A percentile compares a stretch with the other conserved stretches of the same genome.
phyloP scores from a whole-genome alignment of 1,140 invertebrate genomes.

The Schlechtendalia chinensis region DNA sequence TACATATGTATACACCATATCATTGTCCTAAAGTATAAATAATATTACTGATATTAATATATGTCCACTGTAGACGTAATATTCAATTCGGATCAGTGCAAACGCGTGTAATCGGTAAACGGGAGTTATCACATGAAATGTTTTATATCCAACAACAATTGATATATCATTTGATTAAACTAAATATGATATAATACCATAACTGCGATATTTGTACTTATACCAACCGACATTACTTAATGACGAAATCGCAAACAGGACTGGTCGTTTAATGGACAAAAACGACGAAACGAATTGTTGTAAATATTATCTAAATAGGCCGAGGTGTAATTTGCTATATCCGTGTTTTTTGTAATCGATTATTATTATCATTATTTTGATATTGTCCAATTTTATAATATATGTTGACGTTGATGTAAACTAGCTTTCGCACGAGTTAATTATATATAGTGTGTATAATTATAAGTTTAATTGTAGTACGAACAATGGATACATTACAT shows the following conservation, averaged over 20 bases:
- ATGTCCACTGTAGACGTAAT: background rate
- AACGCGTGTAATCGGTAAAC: background rate
- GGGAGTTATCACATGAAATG: background rate
- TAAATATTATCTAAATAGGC: background rate
- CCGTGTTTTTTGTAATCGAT: background rate
- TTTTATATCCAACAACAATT: background rate
- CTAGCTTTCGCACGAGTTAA: slow-evolving; percentile 23
- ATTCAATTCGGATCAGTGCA: too few relatives aligned
- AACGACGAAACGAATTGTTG: background rate
- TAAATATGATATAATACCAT: background rate
- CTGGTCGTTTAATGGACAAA: background rate
- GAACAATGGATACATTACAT: background rate
- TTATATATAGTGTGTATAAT: background rate
- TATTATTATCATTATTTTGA: background rate
- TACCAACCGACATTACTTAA: too few relatives aligned
- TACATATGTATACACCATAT: background rate
- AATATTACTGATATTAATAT: background rate
- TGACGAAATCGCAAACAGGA: slow-evolving; percentile 17
- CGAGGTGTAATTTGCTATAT: background rate
- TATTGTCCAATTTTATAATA: background rate
- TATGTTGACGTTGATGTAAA: background rate
- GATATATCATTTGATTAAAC: background rate
- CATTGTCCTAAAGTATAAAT: background rate
- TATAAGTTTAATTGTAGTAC: background rate
- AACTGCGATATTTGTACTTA: background rate